A percentile compares a stretch with the other conserved stretches of the same genome.
phyloP scores from a whole-genome alignment of 2,113 vertebrate genomes.

The Catharus bicknelli region DNA sequence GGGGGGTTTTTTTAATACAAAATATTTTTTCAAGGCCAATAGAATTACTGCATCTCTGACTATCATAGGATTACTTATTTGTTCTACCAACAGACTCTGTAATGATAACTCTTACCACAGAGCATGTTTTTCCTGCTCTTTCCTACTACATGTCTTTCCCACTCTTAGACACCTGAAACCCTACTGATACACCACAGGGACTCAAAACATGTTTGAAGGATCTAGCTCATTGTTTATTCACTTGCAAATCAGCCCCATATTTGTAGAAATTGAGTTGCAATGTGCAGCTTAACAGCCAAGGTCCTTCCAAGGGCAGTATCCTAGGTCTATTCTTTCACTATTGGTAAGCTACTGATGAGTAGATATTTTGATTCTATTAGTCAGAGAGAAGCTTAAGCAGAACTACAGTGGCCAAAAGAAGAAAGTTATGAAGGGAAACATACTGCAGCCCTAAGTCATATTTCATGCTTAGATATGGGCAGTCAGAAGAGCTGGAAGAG shows the following conservation, averaged over 20 bases:
- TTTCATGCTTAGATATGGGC: not conserved
- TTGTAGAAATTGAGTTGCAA: not conserved
- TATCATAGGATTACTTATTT: not conserved
- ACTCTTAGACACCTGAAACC: not conserved
- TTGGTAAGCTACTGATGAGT: not conserved
- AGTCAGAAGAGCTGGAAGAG: conserved; percentile 5
- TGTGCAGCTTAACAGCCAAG: not conserved
- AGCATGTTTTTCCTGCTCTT: not conserved
- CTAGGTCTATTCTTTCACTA: not conserved
- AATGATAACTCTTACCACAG: rapidly evolving
- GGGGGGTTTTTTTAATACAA: not conserved
- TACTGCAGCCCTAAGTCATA: not conserved
- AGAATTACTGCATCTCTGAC: not conserved
- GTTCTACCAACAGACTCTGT: not conserved
- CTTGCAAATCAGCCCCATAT: not conserved
- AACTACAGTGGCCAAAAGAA: not conserved
- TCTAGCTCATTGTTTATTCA: not conserved
- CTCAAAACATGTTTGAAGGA: not conserved
- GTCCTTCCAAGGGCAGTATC: not conserved
- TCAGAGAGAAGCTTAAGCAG: not conserved
- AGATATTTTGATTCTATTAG: not conserved
- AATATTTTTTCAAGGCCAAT: not conserved
- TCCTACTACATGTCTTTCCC: not conserved
- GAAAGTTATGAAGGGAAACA: not conserved
- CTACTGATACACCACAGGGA: not conserved